These are phyloP conservation scores for Lagenorhynchus albirostris DNA, from an alignment of 2,113 vertebrate species.

Conservation along the genomic window DNA sequence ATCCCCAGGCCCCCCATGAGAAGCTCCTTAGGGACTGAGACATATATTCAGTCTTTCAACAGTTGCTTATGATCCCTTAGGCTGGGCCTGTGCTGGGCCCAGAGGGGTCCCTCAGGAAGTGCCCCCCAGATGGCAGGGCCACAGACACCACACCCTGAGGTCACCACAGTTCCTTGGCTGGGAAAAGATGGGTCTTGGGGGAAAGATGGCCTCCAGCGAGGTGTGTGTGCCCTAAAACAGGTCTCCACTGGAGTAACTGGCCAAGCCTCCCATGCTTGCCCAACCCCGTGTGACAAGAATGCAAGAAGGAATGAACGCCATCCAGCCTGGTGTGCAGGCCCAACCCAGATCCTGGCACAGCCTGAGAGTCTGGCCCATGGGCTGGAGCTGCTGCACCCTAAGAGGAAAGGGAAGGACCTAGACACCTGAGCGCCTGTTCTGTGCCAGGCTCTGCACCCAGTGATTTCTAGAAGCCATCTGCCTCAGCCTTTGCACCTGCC, in stretches of 20 bases:
- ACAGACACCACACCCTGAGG: background rate
- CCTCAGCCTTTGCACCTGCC: background rate
- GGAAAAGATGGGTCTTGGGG: background rate
- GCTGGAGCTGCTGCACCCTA: background rate
- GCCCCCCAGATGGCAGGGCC: background rate
- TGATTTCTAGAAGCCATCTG: background rate
- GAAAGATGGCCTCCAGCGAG: background rate
- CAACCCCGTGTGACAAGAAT: background rate
- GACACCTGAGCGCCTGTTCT: background rate
- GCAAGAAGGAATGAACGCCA: background rate
- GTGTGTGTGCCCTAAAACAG: background rate
- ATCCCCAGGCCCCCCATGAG: background rate
- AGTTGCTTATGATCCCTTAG: background rate
- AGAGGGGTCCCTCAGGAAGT: background rate
- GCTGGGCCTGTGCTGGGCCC: background rate
- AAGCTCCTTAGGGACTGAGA: background rate
- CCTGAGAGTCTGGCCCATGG: background rate
- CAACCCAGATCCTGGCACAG: no score
- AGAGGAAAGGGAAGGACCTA: background rate
- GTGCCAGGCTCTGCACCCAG: background rate
- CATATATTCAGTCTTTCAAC: background rate
- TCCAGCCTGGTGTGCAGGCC: background rate
- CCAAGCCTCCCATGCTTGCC: background rate
- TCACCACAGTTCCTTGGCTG: background rate
- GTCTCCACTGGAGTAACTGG: background rate